Conservation (phyloP, 2,888 invertebrate genomes). For the Didymodactylos carnosus region DNA sequence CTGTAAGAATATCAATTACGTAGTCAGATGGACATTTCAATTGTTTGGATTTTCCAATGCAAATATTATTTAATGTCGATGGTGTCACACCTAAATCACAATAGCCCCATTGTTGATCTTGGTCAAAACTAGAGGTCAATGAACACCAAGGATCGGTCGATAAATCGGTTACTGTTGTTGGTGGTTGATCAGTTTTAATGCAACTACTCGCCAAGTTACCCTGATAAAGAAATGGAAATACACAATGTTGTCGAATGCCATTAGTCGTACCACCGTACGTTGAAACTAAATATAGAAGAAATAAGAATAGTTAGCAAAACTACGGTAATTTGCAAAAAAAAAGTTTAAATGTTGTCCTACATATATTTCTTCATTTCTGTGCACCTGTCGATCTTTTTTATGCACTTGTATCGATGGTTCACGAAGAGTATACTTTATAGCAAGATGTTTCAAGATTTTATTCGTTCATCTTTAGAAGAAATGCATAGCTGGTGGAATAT, state of each 20-base stretch:
- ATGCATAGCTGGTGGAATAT: too few relatives aligned
- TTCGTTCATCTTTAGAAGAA: too few relatives aligned
- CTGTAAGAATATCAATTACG: conserved; percentile 2
- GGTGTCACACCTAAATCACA: conserved; percentile 4
- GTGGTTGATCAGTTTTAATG: background rate
- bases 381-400: too few relatives aligned
- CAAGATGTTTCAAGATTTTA: too few relatives aligned
- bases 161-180: background rate
- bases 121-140: background rate
- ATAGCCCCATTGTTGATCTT: conserved; percentile 2
- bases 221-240: conserved; percentile 7
- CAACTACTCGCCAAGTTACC: background rate
- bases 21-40: conserved; percentile 4
- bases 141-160: conserved; percentile 6
- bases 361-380: too few relatives aligned
- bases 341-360: too few relatives aligned
- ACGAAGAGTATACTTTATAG: too few relatives aligned
- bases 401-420: too few relatives aligned
- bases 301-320: background rate
- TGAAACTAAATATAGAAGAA: background rate
- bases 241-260: conserved; percentile 3
- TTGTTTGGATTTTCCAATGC: background rate
- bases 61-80: conserved; percentile 1
- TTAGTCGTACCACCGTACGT: conserved; percentile 1
- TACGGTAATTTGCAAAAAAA: too few relatives aligned